Base-by-base conservation (phyloP, 2,888 invertebrate genomes). In the Urechis unicinctus region DNA sequence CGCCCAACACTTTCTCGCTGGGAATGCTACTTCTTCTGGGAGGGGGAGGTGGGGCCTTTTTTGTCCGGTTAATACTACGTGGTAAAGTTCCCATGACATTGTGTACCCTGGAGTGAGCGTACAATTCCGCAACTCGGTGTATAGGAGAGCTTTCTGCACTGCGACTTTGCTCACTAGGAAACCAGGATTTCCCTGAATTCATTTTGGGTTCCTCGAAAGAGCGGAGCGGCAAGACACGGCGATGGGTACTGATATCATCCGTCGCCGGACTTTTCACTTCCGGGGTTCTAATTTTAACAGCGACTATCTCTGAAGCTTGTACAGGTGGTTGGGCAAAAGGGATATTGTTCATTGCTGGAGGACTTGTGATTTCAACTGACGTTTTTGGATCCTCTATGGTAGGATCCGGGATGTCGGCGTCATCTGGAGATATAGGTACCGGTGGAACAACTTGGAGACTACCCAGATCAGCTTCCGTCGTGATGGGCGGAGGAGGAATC, bases 401-500 rank as follows among this genome's bases (percentile, higher is more conserved):
- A 48, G 26, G 28, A 6, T 4, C 6, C 31, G 4, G 9, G n/a
- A 17, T 4, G 71, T 69, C 3, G 70, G 70, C 26, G 69, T 69
- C 30, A 69, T 68, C 6, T 61, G 54, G 51, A 69, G 65, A 6
- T 22, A 6, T 9, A 4, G 5, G 4, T 6, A 50, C 31, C 4
- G 71, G 69, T 4, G 70, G 70, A 25, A 70, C 70, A 29, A 69
- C 67, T 6, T 61, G 55, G 51, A 69, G 65, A 6, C 68, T 64
- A 4, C 67, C 65, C 5, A 63, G 46, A 31, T 56, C 55, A 1
- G 64, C 59, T 5, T 62, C 63, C 21, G 55, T 29, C 1, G 46
- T 58, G 0, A 67, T 61, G 2, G 72, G 72, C 22, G 73, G 73
- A n/a, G 69, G 62, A 22, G 66, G 71, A 41, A 73, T 71, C 26